Evolutionary conservation across 2,797 vertebrate species (phyloP).

Genomic region (Amniataba percoides): DNA sequence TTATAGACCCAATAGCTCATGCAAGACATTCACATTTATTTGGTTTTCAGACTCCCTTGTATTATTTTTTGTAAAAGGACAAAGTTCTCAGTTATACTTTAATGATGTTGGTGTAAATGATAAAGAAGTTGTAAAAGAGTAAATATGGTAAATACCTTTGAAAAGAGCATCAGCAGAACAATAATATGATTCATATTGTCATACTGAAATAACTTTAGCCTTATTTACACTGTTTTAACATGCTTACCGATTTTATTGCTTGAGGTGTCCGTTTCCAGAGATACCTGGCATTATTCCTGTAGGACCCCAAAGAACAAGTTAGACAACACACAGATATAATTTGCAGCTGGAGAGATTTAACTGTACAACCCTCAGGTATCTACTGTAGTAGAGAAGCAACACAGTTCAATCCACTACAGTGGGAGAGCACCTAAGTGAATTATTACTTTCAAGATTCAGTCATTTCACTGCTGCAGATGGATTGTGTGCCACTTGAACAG

Average conservation of each 20-base stretch:
- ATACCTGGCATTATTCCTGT: conserved; percentile 96
- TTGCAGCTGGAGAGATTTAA: background rate
- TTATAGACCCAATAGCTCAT: background rate
- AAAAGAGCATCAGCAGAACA: background rate
- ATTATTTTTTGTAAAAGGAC: background rate
- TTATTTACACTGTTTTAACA: background rate
- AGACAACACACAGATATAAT: background rate
- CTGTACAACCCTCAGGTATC: background rate
- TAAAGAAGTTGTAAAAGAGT: background rate
- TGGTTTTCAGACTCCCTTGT: background rate
- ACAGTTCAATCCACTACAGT: background rate
- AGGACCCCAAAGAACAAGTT: conserved; percentile 17
- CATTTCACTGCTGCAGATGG: background rate
- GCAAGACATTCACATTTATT: background rate
- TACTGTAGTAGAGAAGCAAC: background rate
- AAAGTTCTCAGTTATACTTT: background rate
- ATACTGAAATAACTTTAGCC: background rate
- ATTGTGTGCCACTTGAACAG: background rate
- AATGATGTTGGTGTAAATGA: background rate
- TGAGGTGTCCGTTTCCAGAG: conserved; percentile 97
- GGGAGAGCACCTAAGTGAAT: background rate
- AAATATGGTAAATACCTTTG: background rate
- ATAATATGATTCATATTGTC: background rate
- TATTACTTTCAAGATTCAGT: too few relatives aligned
- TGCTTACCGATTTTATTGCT: conserved; percentile 93